Conservation (phyloP, 2,888 invertebrate species). For the Melinopterus prodromus region DNA sequence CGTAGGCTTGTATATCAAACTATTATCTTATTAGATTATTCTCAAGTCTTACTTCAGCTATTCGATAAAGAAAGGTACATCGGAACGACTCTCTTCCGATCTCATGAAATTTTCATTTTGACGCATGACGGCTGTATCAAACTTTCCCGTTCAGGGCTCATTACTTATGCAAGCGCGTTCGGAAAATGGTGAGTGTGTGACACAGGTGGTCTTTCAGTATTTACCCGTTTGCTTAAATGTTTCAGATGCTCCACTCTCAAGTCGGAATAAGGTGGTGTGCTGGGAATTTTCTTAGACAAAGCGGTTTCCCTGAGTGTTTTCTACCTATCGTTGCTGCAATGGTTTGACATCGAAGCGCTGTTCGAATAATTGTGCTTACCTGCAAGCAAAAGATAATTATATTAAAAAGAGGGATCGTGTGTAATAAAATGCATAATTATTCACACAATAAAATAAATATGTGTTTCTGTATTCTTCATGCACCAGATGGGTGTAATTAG, state of each 20-base stretch:
- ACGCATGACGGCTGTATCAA: not conserved
- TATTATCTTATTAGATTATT: not conserved
- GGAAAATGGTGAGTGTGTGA: slow-evolving; percentile 4
- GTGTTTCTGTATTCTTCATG: too few relatives aligned
- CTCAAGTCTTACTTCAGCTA: not conserved
- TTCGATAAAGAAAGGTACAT: too few relatives aligned
- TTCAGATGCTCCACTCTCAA: not conserved
- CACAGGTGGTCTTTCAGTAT: slow-evolving; percentile 4
- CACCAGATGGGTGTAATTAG: too few relatives aligned
- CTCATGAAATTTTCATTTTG: not conserved
- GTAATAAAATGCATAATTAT: too few relatives aligned
- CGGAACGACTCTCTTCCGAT: not conserved
- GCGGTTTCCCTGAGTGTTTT: not conserved
- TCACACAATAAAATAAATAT: too few relatives aligned
- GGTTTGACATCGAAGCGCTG: not conserved
- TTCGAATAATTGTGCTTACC: not conserved
- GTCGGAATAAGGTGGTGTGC: not conserved
- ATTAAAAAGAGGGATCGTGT: not conserved
- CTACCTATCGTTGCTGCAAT: not conserved
- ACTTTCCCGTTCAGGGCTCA: not conserved
- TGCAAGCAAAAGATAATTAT: not conserved
- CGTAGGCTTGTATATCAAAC: too few relatives aligned
- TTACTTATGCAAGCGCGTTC: not conserved
- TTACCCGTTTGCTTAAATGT: not conserved
- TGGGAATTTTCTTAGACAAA: not conserved